phyloP scores from a whole-genome alignment of 2,888 invertebrate genomes.

The Globia sparganii region DNA sequence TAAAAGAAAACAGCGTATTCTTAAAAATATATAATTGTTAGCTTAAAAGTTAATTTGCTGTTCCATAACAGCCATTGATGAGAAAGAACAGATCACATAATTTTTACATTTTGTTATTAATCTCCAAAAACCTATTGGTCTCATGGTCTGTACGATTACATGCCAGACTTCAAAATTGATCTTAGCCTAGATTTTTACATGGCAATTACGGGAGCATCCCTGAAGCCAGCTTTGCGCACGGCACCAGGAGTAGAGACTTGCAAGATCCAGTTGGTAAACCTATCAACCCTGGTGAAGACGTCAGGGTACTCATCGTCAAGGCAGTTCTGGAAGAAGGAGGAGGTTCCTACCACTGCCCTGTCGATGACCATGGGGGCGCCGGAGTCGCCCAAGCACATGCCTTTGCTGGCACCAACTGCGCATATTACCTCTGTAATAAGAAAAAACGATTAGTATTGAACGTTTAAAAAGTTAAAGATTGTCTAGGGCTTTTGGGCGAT shows the following conservation, averaged over 20 bases:
- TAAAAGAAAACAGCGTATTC: background rate
- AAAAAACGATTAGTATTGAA: background rate
- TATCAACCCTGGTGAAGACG: constrained; percentile 76
- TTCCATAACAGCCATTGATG: constrained; percentile 15
- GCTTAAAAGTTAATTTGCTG: constrained; percentile 18
- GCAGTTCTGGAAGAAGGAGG: constrained; percentile 73
- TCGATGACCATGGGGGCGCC: constrained; percentile 79
- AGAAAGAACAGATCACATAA: constrained; percentile 40
- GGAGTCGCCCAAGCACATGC: constrained; percentile 79
- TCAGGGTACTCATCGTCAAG: constrained; percentile 69
- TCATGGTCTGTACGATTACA: background rate
- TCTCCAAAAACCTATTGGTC: background rate
- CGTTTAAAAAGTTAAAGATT: background rate
- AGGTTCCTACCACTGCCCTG: constrained; percentile 71
- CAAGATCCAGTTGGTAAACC: constrained; percentile 78
- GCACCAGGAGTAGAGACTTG: constrained; percentile 65
- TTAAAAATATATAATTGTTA: constrained; percentile 18
- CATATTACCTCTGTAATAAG: constrained; percentile 74
- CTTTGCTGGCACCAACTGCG: constrained; percentile 68
- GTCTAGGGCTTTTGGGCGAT: background rate
- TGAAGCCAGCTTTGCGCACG: constrained; percentile 38
- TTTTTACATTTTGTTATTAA: constrained; percentile 20
- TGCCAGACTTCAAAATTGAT: background rate
- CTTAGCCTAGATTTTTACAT: constrained; percentile 22
- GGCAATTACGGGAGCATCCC: constrained; percentile 42